Base-by-base conservation (phyloP, 1,140 invertebrate species). In the Ylistrum balloti region DNA sequence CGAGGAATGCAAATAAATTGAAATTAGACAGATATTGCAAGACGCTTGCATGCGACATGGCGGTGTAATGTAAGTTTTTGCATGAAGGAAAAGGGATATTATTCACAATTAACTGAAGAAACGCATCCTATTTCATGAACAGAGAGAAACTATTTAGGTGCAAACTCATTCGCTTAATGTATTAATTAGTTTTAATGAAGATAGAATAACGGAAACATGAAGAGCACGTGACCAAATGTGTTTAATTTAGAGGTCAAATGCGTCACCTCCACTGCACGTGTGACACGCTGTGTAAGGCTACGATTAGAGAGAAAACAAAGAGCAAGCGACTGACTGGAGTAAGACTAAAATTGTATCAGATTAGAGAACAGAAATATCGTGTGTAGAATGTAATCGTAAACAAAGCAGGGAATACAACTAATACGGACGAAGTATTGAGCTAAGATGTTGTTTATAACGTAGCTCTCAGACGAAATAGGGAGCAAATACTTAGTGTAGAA, bases 151-250 rank as follows among this genome's bases (percentile, higher is more conserved):
- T 74, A 74, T 74, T 74, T 74, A 74, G 56, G 56, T 74, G 56
- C 56, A 74, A 74, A 74, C 56, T 74, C 56, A n/a, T 74, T 74
- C 9, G 2, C 28, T 74, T n/a, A 74, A 74, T 74, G 56, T 74
- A 74, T 74, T 74, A 74, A 74, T 74, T 74, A 74, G 56, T 74
- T 74, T 74, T 74, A 74, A 74, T n/a, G 56, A 74, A 74, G 56
- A n/a, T 74, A 74, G 56, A 74, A 74, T 74, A 74, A 28, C n/a
- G n/a, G n/a, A 5, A 17, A 74, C 7, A n/a, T 74, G 56, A 28
- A 11, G 56, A 28, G 28, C 56, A 74, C 56, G 56, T 74, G 56
- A 74, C 13, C 22, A 74, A n/a, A 74, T 74, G 56, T 28, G 56
- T n/a, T 74, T 74, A 74, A 28, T 0, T 74, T 28, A 28, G 56